Conservation (phyloP, 1,140 invertebrate species). For the Pachyrhynchus sulphureomaculatus region DNA sequence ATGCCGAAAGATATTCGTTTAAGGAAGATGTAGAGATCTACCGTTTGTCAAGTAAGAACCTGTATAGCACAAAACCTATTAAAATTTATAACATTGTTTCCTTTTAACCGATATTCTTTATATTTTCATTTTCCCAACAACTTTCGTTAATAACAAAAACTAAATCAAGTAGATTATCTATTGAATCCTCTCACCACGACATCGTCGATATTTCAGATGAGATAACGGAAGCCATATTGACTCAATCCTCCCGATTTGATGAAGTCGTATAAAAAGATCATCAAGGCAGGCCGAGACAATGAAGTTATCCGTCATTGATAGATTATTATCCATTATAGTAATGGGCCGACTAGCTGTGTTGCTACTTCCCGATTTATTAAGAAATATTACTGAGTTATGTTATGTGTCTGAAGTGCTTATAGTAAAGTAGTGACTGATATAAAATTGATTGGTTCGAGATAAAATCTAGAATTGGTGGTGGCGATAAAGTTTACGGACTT, state of each 20-base stretch:
- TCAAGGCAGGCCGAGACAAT: constrained; percentile 14
- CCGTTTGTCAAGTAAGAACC: no score
- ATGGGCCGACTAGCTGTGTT: constrained; percentile 20
- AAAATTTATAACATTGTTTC: no score
- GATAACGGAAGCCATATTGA: constrained; percentile 25
- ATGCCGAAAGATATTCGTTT: no score
- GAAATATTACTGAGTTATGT: constrained; percentile 6
- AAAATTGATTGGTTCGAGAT: constrained; percentile 8
- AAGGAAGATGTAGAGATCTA: no score
- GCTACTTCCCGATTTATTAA: constrained; percentile 27
- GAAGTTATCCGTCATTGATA: constrained; percentile 37
- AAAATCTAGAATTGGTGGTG: neutral
- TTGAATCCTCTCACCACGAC: constrained; percentile 7
- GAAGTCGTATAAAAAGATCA: constrained; percentile 30
- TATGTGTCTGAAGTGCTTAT: neutral
- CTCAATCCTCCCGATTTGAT: constrained; percentile 25
- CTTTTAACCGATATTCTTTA: no score
- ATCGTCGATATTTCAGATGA: constrained; percentile 18
- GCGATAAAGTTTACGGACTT: no score
- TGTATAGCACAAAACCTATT: no score
- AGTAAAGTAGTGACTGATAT: neutral
- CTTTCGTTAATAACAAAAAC: neutral
- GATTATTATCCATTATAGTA: constrained; percentile 36
- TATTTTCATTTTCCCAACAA: no score
- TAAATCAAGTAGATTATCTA: neutral